Evolutionary conservation across 2,113 vertebrate genomes (phyloP), one percentile per base, ranked within the genome.

Genomic region (Oriolus oriolus): DNA sequence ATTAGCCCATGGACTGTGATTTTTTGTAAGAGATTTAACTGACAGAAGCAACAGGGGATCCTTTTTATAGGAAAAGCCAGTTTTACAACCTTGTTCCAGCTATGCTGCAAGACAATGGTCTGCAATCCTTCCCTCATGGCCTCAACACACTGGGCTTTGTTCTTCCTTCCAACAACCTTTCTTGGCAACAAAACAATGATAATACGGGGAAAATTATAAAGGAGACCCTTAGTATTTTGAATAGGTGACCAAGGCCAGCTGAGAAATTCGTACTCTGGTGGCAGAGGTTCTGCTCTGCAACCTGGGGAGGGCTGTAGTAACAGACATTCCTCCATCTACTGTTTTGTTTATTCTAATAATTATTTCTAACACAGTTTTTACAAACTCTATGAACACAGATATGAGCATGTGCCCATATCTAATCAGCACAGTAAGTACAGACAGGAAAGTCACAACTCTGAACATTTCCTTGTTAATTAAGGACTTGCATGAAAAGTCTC

Each of bases 381-480:
- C 24, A 84, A 89, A 65, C 33, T 28, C 31, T 35, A 39, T 10
- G 61, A 85, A 89, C 47, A 87, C 49, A 89, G 89, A 87, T 52
- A 85, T 2, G 5, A 78, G 18, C 49, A 45, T 4, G 7, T 76
- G 69, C 37, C 70, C 91, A 16, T 31, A 63, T 57, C 59, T 90
- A 83, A 94, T 80, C 87, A 93, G 69, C 70, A 83, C 54, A 73
- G 35, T 37, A 70, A 71, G 20, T 30, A 73, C 0, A 44, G 37
- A 75, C 84, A 97, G 94, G 96, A 88, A 93, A 90, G 56, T 13
- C 84, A 74, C 54, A 74, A 26, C 47, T 83, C 39, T 64, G 50
- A 95, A 70, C 66, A 70, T 17, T 90, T 86, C 87, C 89, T 93
- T 4, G 2, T 44, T 95, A 94, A 88, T 95, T 88, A 90, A 70